Evolutionary conservation across 2,113 vertebrate species (phyloP).

Genomic region (Capreolus pygargus): DNA sequence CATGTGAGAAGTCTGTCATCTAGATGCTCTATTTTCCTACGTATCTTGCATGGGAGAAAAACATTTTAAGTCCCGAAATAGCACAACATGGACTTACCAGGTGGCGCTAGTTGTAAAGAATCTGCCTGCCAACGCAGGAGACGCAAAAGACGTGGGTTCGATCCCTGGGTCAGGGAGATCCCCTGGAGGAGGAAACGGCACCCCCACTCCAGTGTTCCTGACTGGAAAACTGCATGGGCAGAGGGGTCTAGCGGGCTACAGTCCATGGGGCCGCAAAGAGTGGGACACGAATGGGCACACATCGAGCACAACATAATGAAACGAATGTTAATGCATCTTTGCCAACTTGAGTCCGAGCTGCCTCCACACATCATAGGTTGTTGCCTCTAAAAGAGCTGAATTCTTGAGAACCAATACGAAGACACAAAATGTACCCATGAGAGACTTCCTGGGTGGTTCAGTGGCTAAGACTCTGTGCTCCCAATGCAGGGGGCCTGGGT

Average conservation of each 20-base stretch:
- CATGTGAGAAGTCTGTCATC: neutral
- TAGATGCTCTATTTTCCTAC: neutral
- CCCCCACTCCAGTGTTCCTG: neutral
- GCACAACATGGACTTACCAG: neutral
- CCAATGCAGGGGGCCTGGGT: neutral
- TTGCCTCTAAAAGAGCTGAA: neutral
- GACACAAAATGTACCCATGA: neutral
- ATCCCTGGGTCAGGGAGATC: neutral
- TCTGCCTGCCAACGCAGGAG: neutral
- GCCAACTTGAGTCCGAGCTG: neutral
- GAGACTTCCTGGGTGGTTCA: neutral
- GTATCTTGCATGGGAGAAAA: neutral
- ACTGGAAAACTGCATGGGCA: neutral
- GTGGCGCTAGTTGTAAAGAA: neutral
- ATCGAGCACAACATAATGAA: neutral
- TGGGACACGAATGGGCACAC: neutral
- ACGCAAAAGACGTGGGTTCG: neutral
- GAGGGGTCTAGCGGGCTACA: neutral
- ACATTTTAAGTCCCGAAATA: neutral
- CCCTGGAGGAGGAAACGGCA: neutral
- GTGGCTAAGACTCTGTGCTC: neutral
- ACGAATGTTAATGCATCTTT: neutral
- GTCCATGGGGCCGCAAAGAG: neutral
- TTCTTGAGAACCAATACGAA: constrained; percentile 9
- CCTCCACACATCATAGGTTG: neutral